Percentiles rank a stretch among this genome's conserved stretches.
These are phyloP conservation scores for Lithobates pipiens DNA, from an alignment of 2,797 vertebrate genomes.

Conservation along the genomic window DNA sequence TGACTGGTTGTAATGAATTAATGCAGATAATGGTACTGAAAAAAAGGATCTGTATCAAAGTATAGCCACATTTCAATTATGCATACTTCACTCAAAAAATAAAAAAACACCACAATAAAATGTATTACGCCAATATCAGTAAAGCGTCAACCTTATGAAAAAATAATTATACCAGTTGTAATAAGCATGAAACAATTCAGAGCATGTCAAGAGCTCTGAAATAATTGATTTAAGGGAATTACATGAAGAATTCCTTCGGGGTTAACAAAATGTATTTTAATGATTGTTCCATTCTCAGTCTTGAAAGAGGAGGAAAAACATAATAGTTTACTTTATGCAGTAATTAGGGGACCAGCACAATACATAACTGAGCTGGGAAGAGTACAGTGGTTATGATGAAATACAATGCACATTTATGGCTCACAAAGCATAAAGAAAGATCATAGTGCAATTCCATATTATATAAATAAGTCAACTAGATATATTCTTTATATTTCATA, in stretches of 20 bases:
- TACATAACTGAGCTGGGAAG: background rate
- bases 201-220: background rate
- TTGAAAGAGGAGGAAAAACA: background rate
- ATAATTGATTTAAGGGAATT: background rate
- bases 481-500: background rate
- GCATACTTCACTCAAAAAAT: background rate
- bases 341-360: background rate
- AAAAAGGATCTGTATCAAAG: background rate
- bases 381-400: background rate
- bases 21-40: background rate
- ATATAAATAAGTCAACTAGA: background rate
- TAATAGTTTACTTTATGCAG: background rate
- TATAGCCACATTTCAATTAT: background rate
- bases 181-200: background rate
- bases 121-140: background rate
- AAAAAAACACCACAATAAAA: background rate
- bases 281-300: background rate
- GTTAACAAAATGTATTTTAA: background rate
- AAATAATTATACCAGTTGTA: slow-evolving; percentile 1
- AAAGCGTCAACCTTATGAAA: background rate
- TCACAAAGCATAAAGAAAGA: background rate
- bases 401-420: background rate
- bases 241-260: background rate
- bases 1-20: background rate
- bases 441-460: background rate